Evolutionary conservation across 2,113 vertebrate species (phyloP).

Genomic region (Clarias batrachus): DNA sequence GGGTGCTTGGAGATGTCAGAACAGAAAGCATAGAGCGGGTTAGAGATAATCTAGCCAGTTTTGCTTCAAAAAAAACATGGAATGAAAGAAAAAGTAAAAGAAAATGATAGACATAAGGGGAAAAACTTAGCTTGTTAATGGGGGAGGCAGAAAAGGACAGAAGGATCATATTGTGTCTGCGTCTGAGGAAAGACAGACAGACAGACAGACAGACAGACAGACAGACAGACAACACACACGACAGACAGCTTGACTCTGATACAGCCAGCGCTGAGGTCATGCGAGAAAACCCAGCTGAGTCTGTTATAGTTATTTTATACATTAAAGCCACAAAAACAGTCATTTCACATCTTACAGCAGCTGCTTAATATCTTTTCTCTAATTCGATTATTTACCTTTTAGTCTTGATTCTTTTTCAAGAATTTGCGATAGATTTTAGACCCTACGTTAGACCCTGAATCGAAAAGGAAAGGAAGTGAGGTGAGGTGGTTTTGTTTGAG

Average conservation of each 20-base stretch:
- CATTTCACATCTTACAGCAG: not conserved
- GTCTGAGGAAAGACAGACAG: conserved; percentile 37
- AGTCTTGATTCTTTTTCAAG: conserved; percentile 5
- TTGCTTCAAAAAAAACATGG: conserved; percentile 36
- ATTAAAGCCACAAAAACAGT: conserved; percentile 4
- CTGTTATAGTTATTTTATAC: conserved; percentile 1
- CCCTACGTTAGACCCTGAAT: not conserved
- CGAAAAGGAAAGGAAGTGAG: not conserved
- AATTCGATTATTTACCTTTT: conserved; percentile 25
- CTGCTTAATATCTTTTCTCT: not conserved
- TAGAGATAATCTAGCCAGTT: conserved; percentile 44
- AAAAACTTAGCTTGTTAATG: conserved; percentile 51
- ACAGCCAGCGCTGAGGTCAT: conserved; percentile 35
- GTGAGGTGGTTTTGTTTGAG: not conserved
- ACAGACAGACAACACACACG: conserved; percentile 40
- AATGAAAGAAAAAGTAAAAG: conserved; percentile 14
- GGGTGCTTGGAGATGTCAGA: conserved; percentile 3
- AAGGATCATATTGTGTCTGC: conserved; percentile 53
- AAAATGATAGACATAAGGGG: conserved; percentile 40
- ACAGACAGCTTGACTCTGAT: conserved; percentile 3
- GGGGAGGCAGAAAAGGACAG: conserved; percentile 34
- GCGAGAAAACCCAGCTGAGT: conserved; percentile 17
- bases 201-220: conserved; percentile 36
- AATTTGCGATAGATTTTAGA: not conserved
- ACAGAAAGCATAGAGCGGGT: conserved; percentile 13